Base-by-base conservation (phyloP, 2,888 invertebrate species). In the Drosophila leonis region DNA sequence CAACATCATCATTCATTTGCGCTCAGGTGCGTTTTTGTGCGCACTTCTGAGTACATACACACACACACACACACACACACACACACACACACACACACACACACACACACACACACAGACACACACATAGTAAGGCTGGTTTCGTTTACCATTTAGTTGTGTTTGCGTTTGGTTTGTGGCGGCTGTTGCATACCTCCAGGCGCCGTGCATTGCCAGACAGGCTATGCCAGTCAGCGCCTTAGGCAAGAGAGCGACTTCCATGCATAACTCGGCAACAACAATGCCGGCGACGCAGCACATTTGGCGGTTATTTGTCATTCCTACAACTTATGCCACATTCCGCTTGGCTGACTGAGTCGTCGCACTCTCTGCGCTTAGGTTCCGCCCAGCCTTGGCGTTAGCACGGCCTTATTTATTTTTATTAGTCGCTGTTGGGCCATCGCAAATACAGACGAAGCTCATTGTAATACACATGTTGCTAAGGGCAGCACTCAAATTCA, bases 1-100 rank as follows among this genome's bases (percentile, higher is more conserved):
- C 75, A 83, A 77, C 82, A 78, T 75, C 80, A 85, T 85, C 83
- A 86, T 84, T 86, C 89, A 86, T 89, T 84, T 87, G 87, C 80
- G 80, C 89, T 77, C 89, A 86, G 87, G 76, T 84, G 87, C 80
- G 66, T 75, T 87, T 75, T 70, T 72, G 60, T 71, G 73, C 61
- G 64, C 82, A 72, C 72, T 85, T 78, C 72, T 65, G 49, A 64
- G 42, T 3, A 44, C 31, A 51, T 48, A 57, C 57, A 54, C 18
- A 48, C 39, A 62, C 31, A 51, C 9, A 29, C 35, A 68, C 15
- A 52, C 35, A 46, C 51, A 57, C 44, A 54, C 15, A 46, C 35
- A 65, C 27, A 31, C 42, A 42, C 64, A 41, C 46, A 44, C 46
- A 51, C 56, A 49, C 37, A 71, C 42, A 41, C 59, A 42, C 46